Conservation (phyloP, 2,113 vertebrate genomes). For the Sphaerodactylus townsendi region DNA sequence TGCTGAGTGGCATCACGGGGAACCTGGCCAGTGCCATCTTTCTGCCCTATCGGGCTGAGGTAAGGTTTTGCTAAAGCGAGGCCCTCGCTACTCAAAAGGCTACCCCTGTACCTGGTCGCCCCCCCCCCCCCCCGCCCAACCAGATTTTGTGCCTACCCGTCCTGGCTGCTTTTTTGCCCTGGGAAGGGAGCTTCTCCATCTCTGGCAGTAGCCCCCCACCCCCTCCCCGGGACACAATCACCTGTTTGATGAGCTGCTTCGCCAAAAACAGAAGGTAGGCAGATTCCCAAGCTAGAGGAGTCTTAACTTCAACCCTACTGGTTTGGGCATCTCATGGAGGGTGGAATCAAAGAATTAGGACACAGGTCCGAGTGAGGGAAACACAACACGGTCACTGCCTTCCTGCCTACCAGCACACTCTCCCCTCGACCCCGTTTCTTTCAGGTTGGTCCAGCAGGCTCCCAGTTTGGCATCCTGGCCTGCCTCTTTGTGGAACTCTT, state of each 20-base stretch:
- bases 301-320: too few species aligned
- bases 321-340: too few species aligned
- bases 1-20: conserved; percentile 95
- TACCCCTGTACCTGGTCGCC: too few species aligned
- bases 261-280: too few species aligned
- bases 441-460: conserved; percentile 95
- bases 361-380: not conserved
- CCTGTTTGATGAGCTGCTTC: too few species aligned
- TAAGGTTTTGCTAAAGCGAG: conserved; percentile 56
- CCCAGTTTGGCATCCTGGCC: conserved; percentile 97
- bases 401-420: not conserved
- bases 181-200: too few species aligned
- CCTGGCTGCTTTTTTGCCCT: too few species aligned
- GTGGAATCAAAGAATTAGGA: not conserved
- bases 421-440: conserved; percentile 35
- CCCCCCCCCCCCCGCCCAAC: too few species aligned
- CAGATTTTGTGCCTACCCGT: too few species aligned
- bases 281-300: too few species aligned
- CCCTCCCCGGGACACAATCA: too few species aligned
- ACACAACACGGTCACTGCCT: not conserved
- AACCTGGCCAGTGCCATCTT: conserved; percentile 97
- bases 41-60: conserved; percentile 97
- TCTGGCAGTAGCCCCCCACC: too few species aligned
- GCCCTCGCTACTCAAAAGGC: not conserved
- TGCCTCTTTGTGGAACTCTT: conserved; percentile 98